Conservation (phyloP, 2,888 invertebrate genomes). For the Catocala nupta region DNA sequence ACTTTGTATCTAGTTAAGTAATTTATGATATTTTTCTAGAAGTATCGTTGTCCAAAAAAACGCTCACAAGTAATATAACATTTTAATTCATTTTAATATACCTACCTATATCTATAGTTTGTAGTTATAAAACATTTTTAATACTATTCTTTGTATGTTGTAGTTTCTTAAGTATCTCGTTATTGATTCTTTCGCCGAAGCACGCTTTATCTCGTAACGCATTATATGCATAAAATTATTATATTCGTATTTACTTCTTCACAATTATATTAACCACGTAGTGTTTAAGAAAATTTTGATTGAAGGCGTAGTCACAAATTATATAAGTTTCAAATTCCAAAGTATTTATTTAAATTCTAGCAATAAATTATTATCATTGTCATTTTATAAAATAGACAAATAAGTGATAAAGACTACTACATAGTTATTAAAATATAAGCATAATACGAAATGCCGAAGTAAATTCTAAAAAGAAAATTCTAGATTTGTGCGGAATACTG, state of each 20-base stretch:
- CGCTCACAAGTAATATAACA: slow-evolving; percentile 35
- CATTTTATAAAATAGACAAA: slow-evolving; percentile 9
- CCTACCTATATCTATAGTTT: not conserved
- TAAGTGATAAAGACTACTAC: slow-evolving; percentile 40
- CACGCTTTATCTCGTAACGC: slow-evolving; percentile 7
- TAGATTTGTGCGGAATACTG: not conserved
- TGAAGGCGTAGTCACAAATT: too few relatives aligned
- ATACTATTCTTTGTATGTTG: too few relatives aligned
- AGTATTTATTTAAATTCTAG: not conserved
- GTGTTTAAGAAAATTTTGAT: too few relatives aligned
- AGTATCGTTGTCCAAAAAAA: slow-evolving; percentile 43
- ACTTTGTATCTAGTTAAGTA: not conserved
- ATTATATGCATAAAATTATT: slow-evolving; percentile 2
- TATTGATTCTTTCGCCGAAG: slow-evolving; percentile 10
- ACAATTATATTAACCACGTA: too few relatives aligned
- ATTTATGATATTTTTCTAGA: slow-evolving; percentile 27
- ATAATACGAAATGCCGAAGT: not conserved
- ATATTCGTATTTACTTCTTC: not conserved
- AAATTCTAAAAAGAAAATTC: not conserved
- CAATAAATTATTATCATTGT: slow-evolving; percentile 2
- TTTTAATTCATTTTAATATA: not conserved
- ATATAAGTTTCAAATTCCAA: not conserved
- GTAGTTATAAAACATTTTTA: not conserved
- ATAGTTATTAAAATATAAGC: not conserved
- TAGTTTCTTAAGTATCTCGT: not conserved